Conservation (phyloP, 2,888 invertebrate genomes). For the Oligia latruncula region DNA sequence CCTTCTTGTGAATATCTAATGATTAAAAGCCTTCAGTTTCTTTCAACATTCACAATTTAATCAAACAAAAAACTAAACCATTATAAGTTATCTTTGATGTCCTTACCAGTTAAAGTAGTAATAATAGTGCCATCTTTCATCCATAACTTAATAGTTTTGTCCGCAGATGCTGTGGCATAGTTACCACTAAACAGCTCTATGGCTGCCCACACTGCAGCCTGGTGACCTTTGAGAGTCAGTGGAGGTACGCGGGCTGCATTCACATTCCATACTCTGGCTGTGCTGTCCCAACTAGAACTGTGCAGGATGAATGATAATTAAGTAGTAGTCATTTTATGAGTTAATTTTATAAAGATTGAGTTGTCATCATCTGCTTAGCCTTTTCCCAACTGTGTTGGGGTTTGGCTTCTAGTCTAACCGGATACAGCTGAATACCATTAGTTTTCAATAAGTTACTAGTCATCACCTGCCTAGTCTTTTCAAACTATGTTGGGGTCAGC, state of each 20-base stretch:
- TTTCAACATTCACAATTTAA: too few relatives aligned
- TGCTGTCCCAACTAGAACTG: slow-evolving; percentile 98
- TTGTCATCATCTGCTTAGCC: background rate
- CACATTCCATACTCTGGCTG: slow-evolving; percentile 95
- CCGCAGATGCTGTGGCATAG: slow-evolving; percentile 97
- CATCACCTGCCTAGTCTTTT: background rate
- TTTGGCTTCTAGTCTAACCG: background rate
- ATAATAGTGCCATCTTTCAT: slow-evolving; percentile 92
- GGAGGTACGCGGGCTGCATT: slow-evolving; percentile 87
- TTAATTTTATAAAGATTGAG: background rate
- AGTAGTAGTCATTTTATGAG: background rate
- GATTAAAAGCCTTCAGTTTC: too few relatives aligned
- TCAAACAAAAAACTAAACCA: too few relatives aligned
- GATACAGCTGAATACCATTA: background rate
- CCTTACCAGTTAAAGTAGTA: slow-evolving; percentile 91
- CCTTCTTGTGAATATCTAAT: too few relatives aligned
- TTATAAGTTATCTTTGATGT: background rate
- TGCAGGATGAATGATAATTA: slow-evolving; percentile 70
- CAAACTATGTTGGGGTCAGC: background rate
- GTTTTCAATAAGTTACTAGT: too few relatives aligned
- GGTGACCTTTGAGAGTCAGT: slow-evolving; percentile 92
- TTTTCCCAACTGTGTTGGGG: background rate
- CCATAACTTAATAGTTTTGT: slow-evolving; percentile 97
- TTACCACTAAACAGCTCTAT: slow-evolving; percentile 89
- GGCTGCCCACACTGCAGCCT: slow-evolving; percentile 96